Percentiles rank a stretch among this genome's conserved stretches.
phyloP scores from a whole-genome alignment of 2,797 vertebrate genomes.

The Ceyx erithaca region DNA sequence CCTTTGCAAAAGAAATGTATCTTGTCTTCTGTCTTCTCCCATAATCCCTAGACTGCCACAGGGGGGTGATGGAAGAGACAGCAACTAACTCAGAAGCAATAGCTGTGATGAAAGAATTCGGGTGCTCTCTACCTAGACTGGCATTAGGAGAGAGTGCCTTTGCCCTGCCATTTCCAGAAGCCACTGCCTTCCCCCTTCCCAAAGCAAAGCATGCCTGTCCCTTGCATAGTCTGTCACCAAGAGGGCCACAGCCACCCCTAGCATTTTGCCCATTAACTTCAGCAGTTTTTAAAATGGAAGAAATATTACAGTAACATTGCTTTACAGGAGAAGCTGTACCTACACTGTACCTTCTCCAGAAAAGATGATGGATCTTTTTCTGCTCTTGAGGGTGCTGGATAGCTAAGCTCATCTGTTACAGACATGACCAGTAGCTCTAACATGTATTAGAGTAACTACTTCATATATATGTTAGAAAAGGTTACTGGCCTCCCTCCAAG shows the following conservation, averaged over 20 bases:
- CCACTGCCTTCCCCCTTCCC: not conserved
- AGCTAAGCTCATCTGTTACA: not conserved
- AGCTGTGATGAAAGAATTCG: not conserved
- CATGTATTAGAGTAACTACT: not conserved
- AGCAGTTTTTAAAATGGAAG: not conserved
- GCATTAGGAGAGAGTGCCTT: not conserved
- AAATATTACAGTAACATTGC: not conserved
- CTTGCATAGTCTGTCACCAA: not conserved
- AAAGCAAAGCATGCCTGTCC: not conserved
- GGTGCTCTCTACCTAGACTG: not conserved
- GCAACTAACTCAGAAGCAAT: not conserved
- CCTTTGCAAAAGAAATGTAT: not conserved
- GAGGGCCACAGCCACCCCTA: not conserved
- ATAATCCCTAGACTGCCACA: not conserved
- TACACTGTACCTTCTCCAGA: not conserved
- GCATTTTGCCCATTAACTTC: not conserved
- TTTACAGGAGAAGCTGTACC: not conserved
- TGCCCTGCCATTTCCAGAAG: not conserved
- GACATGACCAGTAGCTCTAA: not conserved
- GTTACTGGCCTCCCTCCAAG: not conserved
- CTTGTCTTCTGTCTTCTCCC: not conserved
- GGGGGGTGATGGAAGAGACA: not conserved
- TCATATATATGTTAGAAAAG: not conserved
- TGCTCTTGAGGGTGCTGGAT: not conserved
- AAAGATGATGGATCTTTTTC: not conserved